Percentiles rank a stretch among this genome's conserved stretches.
Evolutionary conservation across 2,888 invertebrate species (phyloP).

Genomic region (Seira musarum): DNA sequence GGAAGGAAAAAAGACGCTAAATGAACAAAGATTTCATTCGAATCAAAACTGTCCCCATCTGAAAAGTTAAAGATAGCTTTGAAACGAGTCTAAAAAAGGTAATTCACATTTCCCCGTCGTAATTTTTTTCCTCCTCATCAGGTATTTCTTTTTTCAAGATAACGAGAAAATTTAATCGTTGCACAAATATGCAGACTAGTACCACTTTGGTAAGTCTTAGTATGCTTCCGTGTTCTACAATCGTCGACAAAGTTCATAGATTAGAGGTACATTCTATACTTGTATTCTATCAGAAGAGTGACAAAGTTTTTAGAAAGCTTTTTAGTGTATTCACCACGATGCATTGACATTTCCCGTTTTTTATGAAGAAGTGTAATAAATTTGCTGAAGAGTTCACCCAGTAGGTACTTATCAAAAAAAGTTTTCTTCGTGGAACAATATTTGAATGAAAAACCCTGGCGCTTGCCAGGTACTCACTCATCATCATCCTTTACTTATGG

Average conservation of each 20-base stretch:
- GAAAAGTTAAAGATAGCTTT: neutral
- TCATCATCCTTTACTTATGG: too few relatives aligned
- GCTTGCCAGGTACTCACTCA: neutral
- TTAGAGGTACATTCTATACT: constrained; percentile 19
- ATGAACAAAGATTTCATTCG: constrained; percentile 7
- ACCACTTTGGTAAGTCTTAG: constrained; percentile 33
- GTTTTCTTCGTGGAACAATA: neutral
- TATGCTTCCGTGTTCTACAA: constrained; percentile 43
- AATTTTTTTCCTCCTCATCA: neutral
- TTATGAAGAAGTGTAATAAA: constrained; percentile 11
- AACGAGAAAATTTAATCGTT: neutral
- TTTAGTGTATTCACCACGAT: constrained; percentile 46
- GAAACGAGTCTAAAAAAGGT: neutral
- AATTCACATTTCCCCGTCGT: neutral
- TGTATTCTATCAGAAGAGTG: constrained; percentile 42
- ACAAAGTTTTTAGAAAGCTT: constrained; percentile 49
- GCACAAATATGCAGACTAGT: constrained; percentile 56
- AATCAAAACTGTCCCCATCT: constrained; percentile 12
- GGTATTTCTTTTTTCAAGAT: neutral
- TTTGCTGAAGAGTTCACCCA: neutral
- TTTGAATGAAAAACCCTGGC: neutral
- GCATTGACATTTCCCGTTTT: constrained; percentile 52
- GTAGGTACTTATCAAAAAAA: neutral
- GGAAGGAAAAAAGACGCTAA: constrained; percentile 15
- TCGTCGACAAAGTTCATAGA: neutral